phyloP scores from a whole-genome alignment of 2,888 invertebrate genomes.

The Andrena marginata region DNA sequence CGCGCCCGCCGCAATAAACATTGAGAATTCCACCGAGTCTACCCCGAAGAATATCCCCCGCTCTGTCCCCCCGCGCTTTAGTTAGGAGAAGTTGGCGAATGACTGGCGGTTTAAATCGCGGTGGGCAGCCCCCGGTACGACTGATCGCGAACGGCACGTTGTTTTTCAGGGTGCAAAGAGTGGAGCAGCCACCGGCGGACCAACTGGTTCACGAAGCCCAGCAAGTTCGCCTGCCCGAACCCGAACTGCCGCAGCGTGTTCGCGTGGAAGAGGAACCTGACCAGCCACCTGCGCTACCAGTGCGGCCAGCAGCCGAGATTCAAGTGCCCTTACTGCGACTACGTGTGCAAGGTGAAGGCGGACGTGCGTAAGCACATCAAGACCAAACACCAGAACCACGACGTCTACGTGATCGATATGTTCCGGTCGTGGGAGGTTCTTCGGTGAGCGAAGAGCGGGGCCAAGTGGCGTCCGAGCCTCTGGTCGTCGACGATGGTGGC shows the following conservation, averaged over 20 bases:
- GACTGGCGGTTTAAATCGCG: not conserved
- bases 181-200: not conserved
- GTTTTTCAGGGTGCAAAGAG: slow-evolving; percentile 59
- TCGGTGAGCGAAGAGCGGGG: slow-evolving; percentile 10
- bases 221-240: slow-evolving; percentile 76
- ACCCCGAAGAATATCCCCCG: not conserved
- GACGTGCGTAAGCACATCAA: slow-evolving; percentile 73
- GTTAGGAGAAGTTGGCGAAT: slow-evolving; percentile 7
- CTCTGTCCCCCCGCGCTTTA: too few relatives aligned
- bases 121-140: slow-evolving; percentile 1
- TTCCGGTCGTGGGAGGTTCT: slow-evolving; percentile 43
- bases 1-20: not conserved
- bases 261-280: slow-evolving; percentile 70
- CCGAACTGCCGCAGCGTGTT: slow-evolving; percentile 72
- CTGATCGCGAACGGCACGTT: slow-evolving; percentile 54
- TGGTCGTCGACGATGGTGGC: not conserved
- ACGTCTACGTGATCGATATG: slow-evolving; percentile 62
- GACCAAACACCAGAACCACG: slow-evolving; percentile 49
- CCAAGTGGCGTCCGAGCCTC: not conserved
- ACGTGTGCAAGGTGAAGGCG: slow-evolving; percentile 75
- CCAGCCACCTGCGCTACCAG: slow-evolving; percentile 86
- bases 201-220: slow-evolving; percentile 19
- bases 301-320: slow-evolving; percentile 85
- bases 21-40: not conserved
- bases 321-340: slow-evolving; percentile 78